These are phyloP conservation scores for Amblyjoppa proteus DNA, from an alignment of 2,888 invertebrate species.

Conservation along the genomic window DNA sequence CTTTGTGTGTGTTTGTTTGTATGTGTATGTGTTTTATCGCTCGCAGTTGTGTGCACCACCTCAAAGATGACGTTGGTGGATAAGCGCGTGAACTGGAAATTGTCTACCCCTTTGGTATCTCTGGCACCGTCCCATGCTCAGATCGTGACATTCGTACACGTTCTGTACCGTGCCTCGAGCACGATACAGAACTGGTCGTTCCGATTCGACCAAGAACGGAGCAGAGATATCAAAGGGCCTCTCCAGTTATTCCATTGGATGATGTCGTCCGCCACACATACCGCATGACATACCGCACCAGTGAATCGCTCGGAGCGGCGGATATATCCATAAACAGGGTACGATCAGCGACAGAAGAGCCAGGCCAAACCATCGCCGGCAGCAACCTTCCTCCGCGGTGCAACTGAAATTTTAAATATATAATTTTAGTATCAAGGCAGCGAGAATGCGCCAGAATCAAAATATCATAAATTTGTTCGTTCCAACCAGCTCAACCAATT, in stretches of 20 bases:
- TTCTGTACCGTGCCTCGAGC: constrained; percentile 78
- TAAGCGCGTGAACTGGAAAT: constrained; percentile 83
- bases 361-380: constrained; percentile 93
- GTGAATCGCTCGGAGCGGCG: constrained; percentile 94
- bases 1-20: constrained; percentile 22
- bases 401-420: constrained; percentile 74
- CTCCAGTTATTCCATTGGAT: constrained; percentile 84
- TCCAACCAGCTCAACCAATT: not conserved
- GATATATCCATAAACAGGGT: constrained; percentile 98
- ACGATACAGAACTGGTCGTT: constrained; percentile 36
- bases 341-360: constrained; percentile 94
- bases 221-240: constrained; percentile 84
- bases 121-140: constrained; percentile 82
- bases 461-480: not conserved
- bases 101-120: constrained; percentile 84
- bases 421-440: not conserved
- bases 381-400: constrained; percentile 89
- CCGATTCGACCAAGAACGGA: constrained; percentile 78
- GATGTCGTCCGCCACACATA: constrained; percentile 93
- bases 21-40: constrained; percentile 8
- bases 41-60: constrained; percentile 37
- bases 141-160: constrained; percentile 83
- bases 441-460: not conserved
- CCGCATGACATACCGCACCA: constrained; percentile 93
- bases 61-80: constrained; percentile 82